Percentiles rank a stretch among this genome's conserved stretches.
These are phyloP conservation scores for Drosophila sp. DNA, from an alignment of 1,140 invertebrate genomes.

Conservation along the genomic window DNA sequence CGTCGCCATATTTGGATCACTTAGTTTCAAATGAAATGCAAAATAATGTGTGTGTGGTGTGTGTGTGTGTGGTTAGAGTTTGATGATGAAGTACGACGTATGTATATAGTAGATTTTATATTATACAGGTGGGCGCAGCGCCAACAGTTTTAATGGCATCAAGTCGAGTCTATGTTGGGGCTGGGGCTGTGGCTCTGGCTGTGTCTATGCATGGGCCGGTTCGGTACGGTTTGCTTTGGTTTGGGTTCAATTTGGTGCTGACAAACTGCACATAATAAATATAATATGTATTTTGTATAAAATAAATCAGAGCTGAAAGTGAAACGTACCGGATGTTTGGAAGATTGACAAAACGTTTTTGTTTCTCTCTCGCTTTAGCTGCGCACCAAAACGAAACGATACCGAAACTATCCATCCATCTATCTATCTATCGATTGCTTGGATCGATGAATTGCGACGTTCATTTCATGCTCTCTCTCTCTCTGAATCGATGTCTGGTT, in stretches of 20 bases:
- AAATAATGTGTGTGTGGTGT: slow-evolving; percentile 6
- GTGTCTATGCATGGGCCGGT: slow-evolving; percentile 19
- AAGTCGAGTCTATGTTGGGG: slow-evolving; percentile 12
- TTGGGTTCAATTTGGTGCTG: slow-evolving; percentile 46
- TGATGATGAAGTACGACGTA: background rate
- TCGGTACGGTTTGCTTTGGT: background rate
- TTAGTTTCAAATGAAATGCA: slow-evolving; percentile 35
- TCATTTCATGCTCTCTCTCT: slow-evolving; percentile 13
- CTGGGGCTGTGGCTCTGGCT: slow-evolving; percentile 15
- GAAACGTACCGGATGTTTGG: slow-evolving; percentile 78
- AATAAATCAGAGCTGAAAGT: slow-evolving; percentile 77
- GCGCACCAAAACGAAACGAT: slow-evolving; percentile 16
- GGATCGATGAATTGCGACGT: slow-evolving; percentile 43
- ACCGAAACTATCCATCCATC: slow-evolving; percentile 33
- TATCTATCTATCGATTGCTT: slow-evolving; percentile 51
- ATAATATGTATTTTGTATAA: slow-evolving; percentile 68
- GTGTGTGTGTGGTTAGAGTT: slow-evolving; percentile 13
- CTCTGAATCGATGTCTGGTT: slow-evolving; percentile 47
- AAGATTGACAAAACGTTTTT: slow-evolving; percentile 67
- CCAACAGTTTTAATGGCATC: slow-evolving; percentile 27
- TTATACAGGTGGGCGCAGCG: slow-evolving; percentile 70
- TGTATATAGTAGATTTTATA: background rate
- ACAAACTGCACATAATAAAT: slow-evolving; percentile 80
- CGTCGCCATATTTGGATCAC: slow-evolving; percentile 69
- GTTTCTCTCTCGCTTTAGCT: background rate